Evolutionary conservation across 2,113 vertebrate species (phyloP), one percentile per base, ranked within the genome.

Genomic region (Thunnus thynnus): DNA sequence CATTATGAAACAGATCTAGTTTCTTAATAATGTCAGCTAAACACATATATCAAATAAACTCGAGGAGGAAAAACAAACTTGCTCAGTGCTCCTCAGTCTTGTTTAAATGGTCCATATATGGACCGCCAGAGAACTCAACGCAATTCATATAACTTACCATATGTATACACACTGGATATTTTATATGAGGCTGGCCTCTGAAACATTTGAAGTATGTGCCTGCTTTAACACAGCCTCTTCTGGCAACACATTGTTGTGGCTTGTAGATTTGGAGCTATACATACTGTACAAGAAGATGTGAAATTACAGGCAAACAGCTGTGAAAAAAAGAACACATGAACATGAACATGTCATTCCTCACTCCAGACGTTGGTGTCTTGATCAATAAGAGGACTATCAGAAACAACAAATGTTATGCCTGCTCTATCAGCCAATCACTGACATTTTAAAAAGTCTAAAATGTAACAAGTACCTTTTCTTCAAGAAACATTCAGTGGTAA

Each of bases 41-140:
- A 60, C 8, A 46, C 54, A 73, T 63, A 65, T 51, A 79, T 61
- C 36, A 41, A 41, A 41, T 41, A 69, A 22, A 68, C 56, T 17
- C 27, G 20, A 61, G 54, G 55, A 48, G 44, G 2, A 72, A 14
- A 50, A 52, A 75, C 18, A 41, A 6, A 51, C 25, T 20, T 54
- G 20, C 8, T 25, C 6, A 20, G 9, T 36, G 61, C n/a, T 30
- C 61, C 25, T 63, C 1, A 25, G 13, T 66, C 51, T 58, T 65
- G 36, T 71, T 79, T 57, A 61, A 79, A 72, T 3, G 3, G 1
- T 46, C 63, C 54, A 41, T 56, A 75, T 75, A 75, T 71, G 54
- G 52, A 47, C n/a, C 46, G 20, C 18, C 25, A 56, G 8, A 50
- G 11, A 61, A n/a, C 13, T 68, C 32, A 27, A 18, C 25, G 30